Base-by-base conservation (phyloP, 2,888 invertebrate species). In the Diachrysia chrysitis region DNA sequence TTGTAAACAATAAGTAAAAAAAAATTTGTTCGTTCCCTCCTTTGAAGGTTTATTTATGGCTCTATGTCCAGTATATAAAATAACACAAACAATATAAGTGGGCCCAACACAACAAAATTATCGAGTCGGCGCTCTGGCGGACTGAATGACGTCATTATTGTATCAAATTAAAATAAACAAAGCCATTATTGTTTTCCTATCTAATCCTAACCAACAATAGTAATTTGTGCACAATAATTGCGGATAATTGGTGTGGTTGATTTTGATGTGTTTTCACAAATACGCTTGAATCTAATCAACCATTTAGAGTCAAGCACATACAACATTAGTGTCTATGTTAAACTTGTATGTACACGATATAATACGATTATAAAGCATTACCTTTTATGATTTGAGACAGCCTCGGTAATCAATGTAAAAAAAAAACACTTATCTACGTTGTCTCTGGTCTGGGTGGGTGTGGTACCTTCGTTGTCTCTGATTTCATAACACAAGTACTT, bases 1-100 rank as follows among this genome's bases (percentile, higher is more conserved):
- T n/a, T n/a, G n/a, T n/a, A n/a, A n/a, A n/a, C n/a, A n/a, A n/a
- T n/a, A n/a, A n/a, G n/a, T n/a, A n/a, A n/a, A n/a, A n/a, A n/a
- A n/a, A n/a, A n/a, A n/a, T 7, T 19, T 19, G 1, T 17, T 48
- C 10, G 1, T 17, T 19, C 1, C 2, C 48, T 21, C 17, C 10
- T 1, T 51, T 3, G 7, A 1, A 14, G n/a, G 61, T 68, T 73
- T 46, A 19, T 68, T 73, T 46, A 19, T 58, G 68, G 64, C 63
- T 61, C 73, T 0, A 16, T 19, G 58, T 65, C 19, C 62, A 67
- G 25, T 65, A 54, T 57, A 59, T 60, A 68, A 67, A 78, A 81
- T 79, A 73, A 58, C 78, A 79, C 66, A 83, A 80, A 76, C 65
- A 64, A 73, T 64, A 29, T 42, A 67, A 77, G 79, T 83, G 78